A percentile compares a stretch with the other conserved stretches of the same genome.
These are phyloP conservation scores for Microchirus variegatus DNA, from an alignment of 2,797 vertebrate genomes.

Conservation along the genomic window DNA sequence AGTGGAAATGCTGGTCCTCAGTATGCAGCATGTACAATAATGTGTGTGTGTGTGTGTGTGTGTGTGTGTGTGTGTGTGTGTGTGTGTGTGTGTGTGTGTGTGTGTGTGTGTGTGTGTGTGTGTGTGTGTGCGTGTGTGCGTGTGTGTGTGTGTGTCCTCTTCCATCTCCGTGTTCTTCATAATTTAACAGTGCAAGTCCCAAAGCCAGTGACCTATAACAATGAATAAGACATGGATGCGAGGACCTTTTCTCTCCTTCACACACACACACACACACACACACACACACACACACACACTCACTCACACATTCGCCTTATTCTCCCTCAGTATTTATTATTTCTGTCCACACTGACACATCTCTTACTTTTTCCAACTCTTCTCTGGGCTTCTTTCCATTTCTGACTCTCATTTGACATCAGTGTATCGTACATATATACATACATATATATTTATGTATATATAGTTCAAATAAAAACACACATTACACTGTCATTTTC, in stretches of 20 bases:
- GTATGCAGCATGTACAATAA: no score
- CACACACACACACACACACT: no score
- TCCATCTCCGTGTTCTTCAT: constrained; percentile 35
- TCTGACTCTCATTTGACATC: no score
- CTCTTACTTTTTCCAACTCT: no score
- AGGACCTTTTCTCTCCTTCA: constrained; percentile 12
- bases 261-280: neutral
- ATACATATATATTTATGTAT: no score
- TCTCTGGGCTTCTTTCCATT: no score
- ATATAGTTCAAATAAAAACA: no score
- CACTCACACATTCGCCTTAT: no score
- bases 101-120: constrained; percentile 7
- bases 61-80: constrained; percentile 8
- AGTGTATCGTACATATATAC: no score
- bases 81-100: constrained; percentile 8
- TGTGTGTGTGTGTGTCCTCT: neutral
- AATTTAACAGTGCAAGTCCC: constrained; percentile 47
- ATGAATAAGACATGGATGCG: constrained; percentile 60
- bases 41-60: constrained; percentile 2
- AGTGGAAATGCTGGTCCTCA: no score
- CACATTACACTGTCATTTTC: no score
- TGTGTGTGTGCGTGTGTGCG: neutral
- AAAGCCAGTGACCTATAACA: constrained; percentile 37
- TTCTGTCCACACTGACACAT: constrained; percentile 5
- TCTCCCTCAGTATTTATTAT: constrained; percentile 10